These are phyloP conservation scores for Microcebus lehilahytsara DNA, from an alignment of 2,113 vertebrate genomes.

Conservation along the genomic window DNA sequence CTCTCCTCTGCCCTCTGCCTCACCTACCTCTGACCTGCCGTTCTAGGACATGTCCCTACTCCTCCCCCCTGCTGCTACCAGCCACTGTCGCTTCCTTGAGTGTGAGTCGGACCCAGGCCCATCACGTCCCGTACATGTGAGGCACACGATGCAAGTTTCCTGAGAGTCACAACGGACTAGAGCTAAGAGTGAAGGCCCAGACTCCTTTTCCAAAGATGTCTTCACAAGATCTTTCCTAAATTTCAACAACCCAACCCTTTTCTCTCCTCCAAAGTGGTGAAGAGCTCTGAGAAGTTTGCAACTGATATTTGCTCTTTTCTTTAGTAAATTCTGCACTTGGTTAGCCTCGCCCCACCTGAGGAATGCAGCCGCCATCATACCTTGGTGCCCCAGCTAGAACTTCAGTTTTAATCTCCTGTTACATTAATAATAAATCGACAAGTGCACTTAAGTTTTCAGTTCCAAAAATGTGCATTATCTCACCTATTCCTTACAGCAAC, in stretches of 20 bases:
- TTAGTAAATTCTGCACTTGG: not conserved
- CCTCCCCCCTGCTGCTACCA: not conserved
- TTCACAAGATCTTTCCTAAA: not conserved
- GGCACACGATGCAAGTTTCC: not conserved
- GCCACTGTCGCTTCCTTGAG: not conserved
- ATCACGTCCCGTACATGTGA: not conserved
- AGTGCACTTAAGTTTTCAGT: not conserved
- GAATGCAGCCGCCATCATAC: not conserved
- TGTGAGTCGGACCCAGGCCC: not conserved
- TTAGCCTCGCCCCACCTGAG: not conserved
- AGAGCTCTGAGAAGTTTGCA: not conserved
- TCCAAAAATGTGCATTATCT: not conserved
- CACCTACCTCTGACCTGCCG: not conserved
- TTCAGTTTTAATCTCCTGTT: not conserved
- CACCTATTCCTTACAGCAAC: not conserved
- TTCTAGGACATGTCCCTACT: not conserved
- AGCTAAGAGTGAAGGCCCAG: not conserved
- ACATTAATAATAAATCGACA: not conserved
- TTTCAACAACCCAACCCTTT: not conserved
- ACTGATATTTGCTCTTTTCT: not conserved
- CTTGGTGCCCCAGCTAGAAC: not conserved
- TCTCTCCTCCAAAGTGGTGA: not conserved
- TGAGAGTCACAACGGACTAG: not conserved
- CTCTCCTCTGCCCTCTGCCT: no score
- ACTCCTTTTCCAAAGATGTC: not conserved